Evolutionary conservation across 1,140 invertebrate species (phyloP), one percentile per base, ranked within the genome.

Genomic region (Ladona fulva): DNA sequence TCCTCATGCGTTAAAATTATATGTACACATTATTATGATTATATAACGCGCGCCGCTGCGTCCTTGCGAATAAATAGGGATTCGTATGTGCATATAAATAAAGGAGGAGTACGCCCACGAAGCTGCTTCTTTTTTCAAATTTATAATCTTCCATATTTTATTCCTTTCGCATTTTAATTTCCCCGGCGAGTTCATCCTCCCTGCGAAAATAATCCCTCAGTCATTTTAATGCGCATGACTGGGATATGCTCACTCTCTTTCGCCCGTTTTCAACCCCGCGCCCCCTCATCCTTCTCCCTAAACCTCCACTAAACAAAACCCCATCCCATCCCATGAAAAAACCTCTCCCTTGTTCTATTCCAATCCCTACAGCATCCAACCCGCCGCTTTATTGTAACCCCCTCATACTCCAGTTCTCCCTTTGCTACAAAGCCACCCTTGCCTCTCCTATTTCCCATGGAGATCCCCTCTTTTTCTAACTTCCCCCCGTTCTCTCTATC

Each of bases 131-230:
- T 66, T 22, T 66, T 22, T 66, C 52, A 66, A 66, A 66, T 66
- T 66, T 66, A 66, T 66, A 66, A 66, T 66, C 52, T 66, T 66
- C 52, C 52, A 12, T 66, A 66, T 22, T 66, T 66, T 66, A 66
- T 66, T 66, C 52, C 52, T 66, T 66, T 66, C 52, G 52, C n/a
- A 66, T 66, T 66, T 66, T 66, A 66, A 66, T 66, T 66, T 66
- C 52, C 52, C 52, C 52, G 52, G 52, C 52, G 52, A 66, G 52
- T 66, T 66, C 52, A 66, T 66, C 52, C 52, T 16, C 52, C 3
- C 52, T 22, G 52, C n/a, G 52, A 66, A 66, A 6, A 66, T 66
- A 66, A 66, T 66, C 52, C 52, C 52, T 66, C 52, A 66, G 52
- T 66, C 52, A 66, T 22, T 66, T 66, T 66, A 66, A 66, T 66